Evolutionary conservation across 1,140 invertebrate species (phyloP).

Genomic region (Bilobella aurantiaca): DNA sequence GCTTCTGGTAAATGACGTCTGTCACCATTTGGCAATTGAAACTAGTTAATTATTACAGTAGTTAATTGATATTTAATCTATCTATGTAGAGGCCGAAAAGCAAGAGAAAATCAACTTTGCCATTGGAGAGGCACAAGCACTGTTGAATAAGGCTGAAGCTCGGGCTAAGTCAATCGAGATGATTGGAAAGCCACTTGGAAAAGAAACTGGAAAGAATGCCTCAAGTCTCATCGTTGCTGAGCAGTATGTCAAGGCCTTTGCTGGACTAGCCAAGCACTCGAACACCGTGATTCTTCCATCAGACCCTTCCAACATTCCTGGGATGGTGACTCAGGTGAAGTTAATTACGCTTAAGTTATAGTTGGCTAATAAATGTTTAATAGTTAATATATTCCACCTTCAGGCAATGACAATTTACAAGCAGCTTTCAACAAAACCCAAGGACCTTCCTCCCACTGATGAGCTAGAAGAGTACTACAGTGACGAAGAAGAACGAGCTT

Average conservation of each 20-base stretch:
- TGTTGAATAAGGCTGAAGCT: conserved; percentile 73
- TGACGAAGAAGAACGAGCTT: conserved; percentile 22
- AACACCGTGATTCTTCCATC: conserved; percentile 91
- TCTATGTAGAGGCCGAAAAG: conserved; percentile 61
- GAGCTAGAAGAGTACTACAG: conserved; percentile 24
- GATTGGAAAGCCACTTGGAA: conserved; percentile 56
- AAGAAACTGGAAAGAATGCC: conserved; percentile 64
- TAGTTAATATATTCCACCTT: conserved; percentile 10
- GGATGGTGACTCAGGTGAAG: conserved; percentile 67
- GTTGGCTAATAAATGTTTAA: background rate
- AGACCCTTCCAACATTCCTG: conserved; percentile 75
- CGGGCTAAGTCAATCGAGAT: conserved; percentile 64
- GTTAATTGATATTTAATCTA: conserved; percentile 18
- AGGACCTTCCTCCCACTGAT: background rate
- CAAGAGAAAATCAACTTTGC: conserved; percentile 81
- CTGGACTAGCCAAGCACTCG: conserved; percentile 79
- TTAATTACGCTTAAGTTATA: background rate
- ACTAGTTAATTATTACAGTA: background rate
- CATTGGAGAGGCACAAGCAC: conserved; percentile 72
- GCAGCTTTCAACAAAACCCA: conserved; percentile 19
- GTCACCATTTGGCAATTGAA: conserved; percentile 1
- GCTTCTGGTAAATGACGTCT: conserved; percentile 59
- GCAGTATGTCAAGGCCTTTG: conserved; percentile 87
- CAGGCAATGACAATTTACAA: conserved; percentile 35
- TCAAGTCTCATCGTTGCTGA: conserved; percentile 86